Conservation (phyloP, 2,113 vertebrate genomes). For the Origma solitaria region DNA sequence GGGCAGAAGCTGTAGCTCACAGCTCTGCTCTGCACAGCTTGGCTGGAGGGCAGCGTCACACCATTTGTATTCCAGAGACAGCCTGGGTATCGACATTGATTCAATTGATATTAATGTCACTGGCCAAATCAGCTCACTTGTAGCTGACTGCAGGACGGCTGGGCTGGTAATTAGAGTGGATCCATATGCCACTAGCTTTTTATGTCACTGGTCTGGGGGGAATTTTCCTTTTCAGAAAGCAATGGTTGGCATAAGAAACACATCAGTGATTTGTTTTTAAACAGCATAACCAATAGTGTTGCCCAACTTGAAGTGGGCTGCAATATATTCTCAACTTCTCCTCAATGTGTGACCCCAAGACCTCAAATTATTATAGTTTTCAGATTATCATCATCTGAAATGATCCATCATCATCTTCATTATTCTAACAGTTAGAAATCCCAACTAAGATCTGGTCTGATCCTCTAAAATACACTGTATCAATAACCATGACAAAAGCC, state of each 20-base stretch:
- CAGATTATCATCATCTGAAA: too few relatives aligned
- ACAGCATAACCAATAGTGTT: neutral
- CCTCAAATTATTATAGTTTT: neutral
- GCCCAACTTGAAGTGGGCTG: neutral
- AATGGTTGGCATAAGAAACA: neutral
- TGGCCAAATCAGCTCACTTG: neutral
- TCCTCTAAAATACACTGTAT: neutral
- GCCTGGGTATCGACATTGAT: neutral
- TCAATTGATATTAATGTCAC: constrained; percentile 16
- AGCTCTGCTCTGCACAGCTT: neutral
- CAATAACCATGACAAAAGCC: neutral
- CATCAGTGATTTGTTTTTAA: neutral
- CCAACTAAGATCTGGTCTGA: neutral
- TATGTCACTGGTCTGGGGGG: neutral
- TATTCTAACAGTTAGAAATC: neutral
- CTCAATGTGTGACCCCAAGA: neutral
- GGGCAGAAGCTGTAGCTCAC: neutral
- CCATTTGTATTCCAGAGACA: neutral
- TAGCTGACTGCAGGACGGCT: neutral
- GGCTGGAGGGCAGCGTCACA: neutral
- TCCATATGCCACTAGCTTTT: constrained; percentile 28
- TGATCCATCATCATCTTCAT: neutral
- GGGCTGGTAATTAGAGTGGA: constrained; percentile 30
- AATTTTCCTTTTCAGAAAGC: neutral
- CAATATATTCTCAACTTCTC: neutral